Base-by-base conservation (phyloP, 1,140 invertebrate species). In the Ephestia elutella region DNA sequence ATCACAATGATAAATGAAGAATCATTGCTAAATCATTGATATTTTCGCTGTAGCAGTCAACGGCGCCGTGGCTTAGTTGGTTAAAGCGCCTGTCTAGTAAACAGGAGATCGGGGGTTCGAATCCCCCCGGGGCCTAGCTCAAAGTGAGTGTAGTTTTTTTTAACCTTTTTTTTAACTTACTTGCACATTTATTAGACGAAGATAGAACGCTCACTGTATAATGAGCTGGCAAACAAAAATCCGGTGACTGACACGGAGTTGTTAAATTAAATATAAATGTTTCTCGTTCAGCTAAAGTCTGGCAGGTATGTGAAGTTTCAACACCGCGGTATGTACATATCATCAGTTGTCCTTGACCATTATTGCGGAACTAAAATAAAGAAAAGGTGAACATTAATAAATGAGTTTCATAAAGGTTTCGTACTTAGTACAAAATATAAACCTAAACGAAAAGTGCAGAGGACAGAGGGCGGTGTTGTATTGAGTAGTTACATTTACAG, bases 71-170 rank as follows among this genome's bases (percentile, higher is more conserved):
- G 90, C 90, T 90, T 91, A 91, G 90, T 91, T 91, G 90, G 90
- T 91, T 90, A 90, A 91, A 91, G 90, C 89, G 90, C 90, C 90
- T 91, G 90, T 91, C 90, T 91, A 91, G 90, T 91, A 91, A 90
- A 90, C 90, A 91, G 90, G 90, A 91, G 89, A 91, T 91, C 90
- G 87, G 75, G 90, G 86, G 90, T 91, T 91, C 90, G 90, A 91
- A 91, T 91, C 90, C 88, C 90, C 85, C 89, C 90, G 90, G 90
- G 89, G 90, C 89, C 90, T 90, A 55, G 18, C n/a, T 62, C 59
- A 59, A 63, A n/a, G 20, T 7, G 32, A 21, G 13, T 9, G 7
- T 25, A 49, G 62, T 65, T 57, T 63, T 50, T n/a, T 60, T 56
- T 65, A 62, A 60, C 8, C 8, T 2, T 35, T 11, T 11, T 62